phyloP scores from a whole-genome alignment of 1,140 invertebrate genomes.

The Lepidurus apus region DNA sequence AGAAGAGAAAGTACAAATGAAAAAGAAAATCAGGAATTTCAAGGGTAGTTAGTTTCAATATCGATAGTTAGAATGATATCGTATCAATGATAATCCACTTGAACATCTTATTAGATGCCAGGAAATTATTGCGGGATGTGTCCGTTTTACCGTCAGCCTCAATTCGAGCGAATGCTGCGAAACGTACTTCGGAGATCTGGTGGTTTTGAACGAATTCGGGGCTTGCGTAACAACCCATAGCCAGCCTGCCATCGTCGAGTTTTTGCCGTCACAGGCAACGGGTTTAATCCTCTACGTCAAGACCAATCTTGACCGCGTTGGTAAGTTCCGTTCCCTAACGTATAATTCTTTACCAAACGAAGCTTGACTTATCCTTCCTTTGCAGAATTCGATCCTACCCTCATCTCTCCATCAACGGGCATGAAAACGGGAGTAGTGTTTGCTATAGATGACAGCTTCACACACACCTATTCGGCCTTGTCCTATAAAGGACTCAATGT shows the following conservation, averaged over 20 bases:
- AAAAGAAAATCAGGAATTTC: too few species aligned
- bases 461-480: not conserved
- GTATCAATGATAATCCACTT: too few species aligned
- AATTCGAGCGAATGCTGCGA: not conserved
- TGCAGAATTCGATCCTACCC: slow-evolving; percentile 18
- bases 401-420: slow-evolving; percentile 15
- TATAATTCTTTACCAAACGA: not conserved
- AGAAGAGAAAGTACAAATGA: too few species aligned
- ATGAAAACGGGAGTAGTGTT: slow-evolving; percentile 25
- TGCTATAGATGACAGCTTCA: slow-evolving; percentile 2
- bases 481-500: slow-evolving; percentile 7
- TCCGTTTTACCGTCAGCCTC: not conserved
- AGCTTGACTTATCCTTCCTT: not conserved
- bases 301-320: not conserved
- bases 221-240: not conserved
- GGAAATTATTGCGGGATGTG: not conserved
- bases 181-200: not conserved
- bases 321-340: not conserved
- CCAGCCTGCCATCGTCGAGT: not conserved
- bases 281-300: not conserved
- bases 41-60: too few species aligned
- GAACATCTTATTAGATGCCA: not conserved
- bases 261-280: not conserved
- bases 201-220: not conserved
- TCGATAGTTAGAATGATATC: too few species aligned